phyloP scores from a whole-genome alignment of 1,140 invertebrate species.

The Coboldia fuscipes region DNA sequence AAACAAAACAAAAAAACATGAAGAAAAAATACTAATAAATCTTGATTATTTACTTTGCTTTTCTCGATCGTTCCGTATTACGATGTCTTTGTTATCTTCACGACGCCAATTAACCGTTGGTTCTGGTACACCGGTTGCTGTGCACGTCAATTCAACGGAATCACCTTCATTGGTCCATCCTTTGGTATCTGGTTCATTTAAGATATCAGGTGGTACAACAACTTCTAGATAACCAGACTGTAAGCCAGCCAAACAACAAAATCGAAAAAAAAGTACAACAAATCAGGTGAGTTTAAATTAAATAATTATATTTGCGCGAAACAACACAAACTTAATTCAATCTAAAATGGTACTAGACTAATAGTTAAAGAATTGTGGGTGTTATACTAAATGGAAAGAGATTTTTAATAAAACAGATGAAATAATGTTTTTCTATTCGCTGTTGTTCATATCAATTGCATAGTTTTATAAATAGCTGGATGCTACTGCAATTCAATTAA shows the following conservation, averaged over 20 bases:
- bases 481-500: no score
- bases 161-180: constrained; percentile 51
- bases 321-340: no score
- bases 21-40: neutral
- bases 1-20: neutral
- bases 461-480: no score
- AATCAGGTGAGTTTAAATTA: no score
- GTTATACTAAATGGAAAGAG: no score
- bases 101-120: constrained; percentile 58
- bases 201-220: constrained; percentile 64
- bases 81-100: constrained; percentile 51
- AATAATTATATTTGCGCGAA: no score
- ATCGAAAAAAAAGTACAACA: no score
- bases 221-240: constrained; percentile 65
- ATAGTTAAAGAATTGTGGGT: no score
- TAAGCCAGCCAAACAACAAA: constrained; percentile 10
- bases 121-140: constrained; percentile 54
- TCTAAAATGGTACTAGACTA: no score
- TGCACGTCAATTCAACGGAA: constrained; percentile 50
- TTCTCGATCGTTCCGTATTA: constrained; percentile 42
- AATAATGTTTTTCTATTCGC: no score
- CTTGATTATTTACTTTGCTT: constrained; percentile 31
- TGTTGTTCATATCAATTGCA: no score
- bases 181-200: constrained; percentile 35
- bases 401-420: no score